Conservation (phyloP, 2,113 vertebrate species). For the Micromys minutus region DNA sequence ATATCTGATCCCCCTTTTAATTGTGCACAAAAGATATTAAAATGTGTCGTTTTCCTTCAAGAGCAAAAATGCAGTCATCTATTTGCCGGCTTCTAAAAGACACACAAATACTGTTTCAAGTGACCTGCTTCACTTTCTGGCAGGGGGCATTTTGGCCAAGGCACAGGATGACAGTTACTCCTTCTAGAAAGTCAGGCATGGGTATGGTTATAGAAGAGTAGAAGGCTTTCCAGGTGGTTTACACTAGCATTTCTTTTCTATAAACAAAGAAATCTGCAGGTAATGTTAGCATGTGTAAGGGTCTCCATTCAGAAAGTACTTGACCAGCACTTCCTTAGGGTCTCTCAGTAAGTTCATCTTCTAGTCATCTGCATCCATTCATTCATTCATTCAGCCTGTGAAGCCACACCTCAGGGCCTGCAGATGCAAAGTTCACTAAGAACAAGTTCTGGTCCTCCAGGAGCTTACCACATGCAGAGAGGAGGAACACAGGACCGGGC, state of each 20-base stretch:
- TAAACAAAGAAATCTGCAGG: slow-evolving; percentile 46
- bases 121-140: slow-evolving; percentile 17
- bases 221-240: slow-evolving; percentile 30
- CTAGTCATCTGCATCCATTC: neutral
- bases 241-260: slow-evolving; percentile 11
- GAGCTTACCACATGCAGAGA: neutral
- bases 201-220: neutral
- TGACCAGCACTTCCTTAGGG: neutral
- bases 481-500: neutral
- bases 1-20: slow-evolving; percentile 21
- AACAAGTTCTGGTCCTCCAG: neutral
- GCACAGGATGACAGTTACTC: neutral
- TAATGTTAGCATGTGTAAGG: neutral
- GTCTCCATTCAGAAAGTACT: slow-evolving; percentile 35
- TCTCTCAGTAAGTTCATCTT: neutral
- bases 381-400: neutral
- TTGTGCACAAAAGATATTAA: slow-evolving; percentile 7
- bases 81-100: neutral
- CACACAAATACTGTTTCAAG: neutral
- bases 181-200: slow-evolving; percentile 40
- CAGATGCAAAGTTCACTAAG: neutral
- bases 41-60: slow-evolving; percentile 13
- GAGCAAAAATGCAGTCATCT: neutral
- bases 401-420: neutral
- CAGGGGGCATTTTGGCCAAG: neutral